These are phyloP conservation scores for Chelidonichthys spinosus DNA, from an alignment of 2,797 vertebrate species.

Conservation along the genomic window DNA sequence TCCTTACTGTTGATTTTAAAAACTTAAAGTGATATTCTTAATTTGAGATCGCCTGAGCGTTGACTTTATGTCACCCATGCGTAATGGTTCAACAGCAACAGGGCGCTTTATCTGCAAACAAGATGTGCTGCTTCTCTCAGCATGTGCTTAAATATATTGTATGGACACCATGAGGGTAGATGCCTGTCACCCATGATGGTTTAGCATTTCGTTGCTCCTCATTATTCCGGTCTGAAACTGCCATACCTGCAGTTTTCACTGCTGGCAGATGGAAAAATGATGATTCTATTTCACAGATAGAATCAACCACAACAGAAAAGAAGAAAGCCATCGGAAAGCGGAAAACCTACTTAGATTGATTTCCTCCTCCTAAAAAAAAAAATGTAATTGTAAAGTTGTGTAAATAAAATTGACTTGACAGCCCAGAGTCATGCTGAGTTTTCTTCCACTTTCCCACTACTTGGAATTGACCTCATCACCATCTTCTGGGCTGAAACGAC, in stretches of 20 bases:
- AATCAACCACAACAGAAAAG: constrained; percentile 30
- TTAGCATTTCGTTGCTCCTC: constrained; percentile 46
- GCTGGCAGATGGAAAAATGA: constrained; percentile 32
- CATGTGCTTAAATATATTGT: constrained; percentile 18
- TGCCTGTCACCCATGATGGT: constrained; percentile 43
- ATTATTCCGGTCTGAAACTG: constrained; percentile 52
- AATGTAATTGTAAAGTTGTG: not conserved
- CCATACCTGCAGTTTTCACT: constrained; percentile 25
- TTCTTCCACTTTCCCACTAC: not conserved
- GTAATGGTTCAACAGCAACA: not conserved
- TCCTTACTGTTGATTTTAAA: not conserved
- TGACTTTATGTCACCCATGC: constrained; percentile 22
- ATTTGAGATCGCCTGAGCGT: constrained; percentile 1
- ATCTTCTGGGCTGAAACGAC: not conserved
- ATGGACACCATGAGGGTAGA: constrained; percentile 21
- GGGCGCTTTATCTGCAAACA: constrained; percentile 21
- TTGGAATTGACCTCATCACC: constrained; percentile 5
- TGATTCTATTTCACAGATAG: constrained; percentile 45
- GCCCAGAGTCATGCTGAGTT: constrained; percentile 8
- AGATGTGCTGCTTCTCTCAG: constrained; percentile 6
- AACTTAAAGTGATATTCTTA: constrained; percentile 1
- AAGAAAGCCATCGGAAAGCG: not conserved
- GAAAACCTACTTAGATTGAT: constrained; percentile 23
- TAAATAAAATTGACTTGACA: constrained; percentile 4
- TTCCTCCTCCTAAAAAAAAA: constrained; percentile 8